A percentile compares a stretch with the other conserved stretches of the same genome.
Evolutionary conservation across 2,113 vertebrate genomes (phyloP).

Genomic region (Hystrix brachyura): DNA sequence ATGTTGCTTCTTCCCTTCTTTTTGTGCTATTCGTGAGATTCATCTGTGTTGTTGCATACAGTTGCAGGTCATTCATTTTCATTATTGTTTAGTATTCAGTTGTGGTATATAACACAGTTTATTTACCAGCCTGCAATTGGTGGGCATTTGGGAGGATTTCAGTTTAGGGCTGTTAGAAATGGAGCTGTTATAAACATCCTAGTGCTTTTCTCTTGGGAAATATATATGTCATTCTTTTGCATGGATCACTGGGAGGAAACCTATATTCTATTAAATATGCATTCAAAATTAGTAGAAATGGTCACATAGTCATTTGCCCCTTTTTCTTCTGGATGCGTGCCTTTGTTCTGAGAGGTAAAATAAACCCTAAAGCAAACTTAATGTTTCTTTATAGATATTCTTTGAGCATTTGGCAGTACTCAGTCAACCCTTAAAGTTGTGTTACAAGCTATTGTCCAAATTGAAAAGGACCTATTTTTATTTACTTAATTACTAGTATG

Average conservation of each 20-base stretch:
- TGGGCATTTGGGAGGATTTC: neutral
- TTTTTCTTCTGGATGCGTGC: neutral
- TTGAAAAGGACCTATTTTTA: slow-evolving; percentile 34
- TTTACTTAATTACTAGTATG: neutral
- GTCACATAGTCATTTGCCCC: neutral
- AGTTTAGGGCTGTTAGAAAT: neutral
- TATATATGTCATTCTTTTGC: neutral
- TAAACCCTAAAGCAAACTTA: neutral
- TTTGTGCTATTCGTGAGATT: neutral
- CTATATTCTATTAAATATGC: neutral
- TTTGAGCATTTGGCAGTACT: slow-evolving; percentile 25
- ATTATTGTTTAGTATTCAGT: neutral
- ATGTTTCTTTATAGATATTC: slow-evolving; percentile 42
- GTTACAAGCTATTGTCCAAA: neutral
- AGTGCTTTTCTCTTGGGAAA: neutral
- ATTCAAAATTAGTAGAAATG: neutral
- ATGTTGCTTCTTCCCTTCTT: neutral
- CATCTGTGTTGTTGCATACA: neutral
- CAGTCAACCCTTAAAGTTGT: slow-evolving; percentile 2
- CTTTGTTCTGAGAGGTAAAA: slow-evolving; percentile 47
- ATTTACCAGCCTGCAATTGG: neutral
- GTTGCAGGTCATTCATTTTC: neutral
- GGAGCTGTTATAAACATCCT: neutral
- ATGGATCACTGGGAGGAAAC: neutral
- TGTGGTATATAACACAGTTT: neutral